phyloP scores from a whole-genome alignment of 2,888 invertebrate species.

The Gibbula magus region DNA sequence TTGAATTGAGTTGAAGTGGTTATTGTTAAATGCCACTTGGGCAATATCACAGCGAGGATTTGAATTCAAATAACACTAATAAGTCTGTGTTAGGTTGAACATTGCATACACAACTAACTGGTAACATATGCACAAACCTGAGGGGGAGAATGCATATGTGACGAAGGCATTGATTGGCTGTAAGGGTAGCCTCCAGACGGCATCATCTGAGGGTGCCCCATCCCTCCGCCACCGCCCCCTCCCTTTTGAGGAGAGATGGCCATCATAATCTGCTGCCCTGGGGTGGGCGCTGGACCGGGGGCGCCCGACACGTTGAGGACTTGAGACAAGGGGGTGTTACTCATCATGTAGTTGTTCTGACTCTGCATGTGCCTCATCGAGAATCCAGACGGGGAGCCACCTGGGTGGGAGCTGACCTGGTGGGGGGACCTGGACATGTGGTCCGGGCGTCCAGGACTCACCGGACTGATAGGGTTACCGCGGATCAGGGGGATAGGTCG shows the following conservation, averaged over 20 bases:
- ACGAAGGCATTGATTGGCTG: neutral
- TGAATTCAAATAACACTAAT: too few relatives aligned
- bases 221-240: neutral
- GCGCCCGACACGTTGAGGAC: neutral
- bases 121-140: neutral
- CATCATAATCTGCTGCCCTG: conserved; percentile 10
- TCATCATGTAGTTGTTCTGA: neutral
- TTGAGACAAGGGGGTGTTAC: neutral
- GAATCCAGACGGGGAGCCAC: neutral
- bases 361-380: neutral
- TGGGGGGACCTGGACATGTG: neutral
- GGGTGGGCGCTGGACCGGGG: neutral
- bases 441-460: neutral
- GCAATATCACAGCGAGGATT: too few relatives aligned
- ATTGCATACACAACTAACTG: too few relatives aligned
- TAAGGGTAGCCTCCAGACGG: neutral
- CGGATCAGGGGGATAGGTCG: neutral
- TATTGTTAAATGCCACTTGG: too few relatives aligned
- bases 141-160: neutral
- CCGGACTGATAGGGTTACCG: conserved; percentile 5
- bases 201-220: neutral
- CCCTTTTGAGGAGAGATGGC: neutral
- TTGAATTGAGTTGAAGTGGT: too few relatives aligned
- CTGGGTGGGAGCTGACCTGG: neutral
- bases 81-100: too few relatives aligned